phyloP scores from a whole-genome alignment of 2,113 vertebrate species.

The Ailuropoda melanoleuca region DNA sequence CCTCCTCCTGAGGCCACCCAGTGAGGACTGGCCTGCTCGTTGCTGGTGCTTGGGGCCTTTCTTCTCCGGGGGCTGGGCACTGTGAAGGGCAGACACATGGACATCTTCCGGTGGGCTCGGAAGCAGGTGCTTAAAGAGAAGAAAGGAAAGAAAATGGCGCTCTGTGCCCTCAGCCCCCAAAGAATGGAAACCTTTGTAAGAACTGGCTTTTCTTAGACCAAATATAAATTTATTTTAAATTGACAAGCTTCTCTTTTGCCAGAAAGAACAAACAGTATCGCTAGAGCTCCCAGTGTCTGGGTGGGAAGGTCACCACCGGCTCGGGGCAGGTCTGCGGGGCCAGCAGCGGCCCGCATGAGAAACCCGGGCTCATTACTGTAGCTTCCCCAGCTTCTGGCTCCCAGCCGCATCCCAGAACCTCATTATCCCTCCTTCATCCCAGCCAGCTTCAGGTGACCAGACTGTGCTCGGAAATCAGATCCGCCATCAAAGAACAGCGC shows the following conservation, averaged over 20 bases:
- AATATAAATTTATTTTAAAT: not conserved
- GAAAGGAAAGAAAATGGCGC: not conserved
- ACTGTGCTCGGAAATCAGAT: not conserved
- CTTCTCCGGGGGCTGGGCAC: not conserved
- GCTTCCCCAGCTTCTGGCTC: not conserved
- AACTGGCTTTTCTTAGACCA: conserved; percentile 22
- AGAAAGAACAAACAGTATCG: not conserved
- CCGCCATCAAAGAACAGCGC: not conserved
- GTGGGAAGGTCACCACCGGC: not conserved
- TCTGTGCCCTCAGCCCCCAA: not conserved
- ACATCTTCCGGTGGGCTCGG: not conserved
- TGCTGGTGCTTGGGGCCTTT: not conserved
- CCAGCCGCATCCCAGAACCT: not conserved
- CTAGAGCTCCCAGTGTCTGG: not conserved
- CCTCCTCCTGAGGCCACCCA: not conserved
- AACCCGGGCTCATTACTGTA: not conserved
- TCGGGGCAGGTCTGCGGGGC: not conserved
- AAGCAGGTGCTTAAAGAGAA: not conserved
- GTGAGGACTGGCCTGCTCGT: not conserved
- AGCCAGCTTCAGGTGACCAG: not conserved
- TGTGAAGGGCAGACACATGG: fast-evolving
- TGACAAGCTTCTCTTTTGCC: not conserved
- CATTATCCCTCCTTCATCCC: not conserved
- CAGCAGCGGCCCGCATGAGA: not conserved
- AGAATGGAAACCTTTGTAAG: conserved; percentile 1